Evolutionary conservation across 2,888 invertebrate species (phyloP), one percentile per base, ranked within the genome.

Genomic region (Agonopterix heracliana): DNA sequence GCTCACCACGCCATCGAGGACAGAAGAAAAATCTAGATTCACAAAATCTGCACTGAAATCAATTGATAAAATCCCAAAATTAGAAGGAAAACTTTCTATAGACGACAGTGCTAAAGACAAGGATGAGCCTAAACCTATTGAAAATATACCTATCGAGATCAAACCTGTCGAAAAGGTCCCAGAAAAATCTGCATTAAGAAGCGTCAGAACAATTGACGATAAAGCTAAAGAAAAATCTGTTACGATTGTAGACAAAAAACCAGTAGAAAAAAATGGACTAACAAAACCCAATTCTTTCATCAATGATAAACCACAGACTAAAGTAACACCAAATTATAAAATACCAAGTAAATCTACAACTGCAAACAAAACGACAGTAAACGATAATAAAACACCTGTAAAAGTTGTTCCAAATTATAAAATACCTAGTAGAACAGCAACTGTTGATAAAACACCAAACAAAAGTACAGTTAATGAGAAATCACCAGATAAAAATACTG

Each of bases 221-320:
- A 87, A 84, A 63, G 57, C 67, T 10, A 86, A 83, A 66, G 86
- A 85, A 49, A 87, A 87, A 63, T 78, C 84, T 14, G 84, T 85
- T 8, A 85, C 81, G 45, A 86, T 84, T 57, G 69, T 82, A 54
- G 87, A 87, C 54, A 82, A 70, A 58, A 83, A 75, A 65, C 34
- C 50, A 34, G 54, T 68, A 41, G 81, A 83, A 35, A 72, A 65
- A 51, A 65, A 62, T 56, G 60, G 59, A 34, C 44, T 53, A 46
- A 42, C 54, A 44, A 64, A 64, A 54, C 12, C 40, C 1, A 49
- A 41, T 11, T 46, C 4, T 13, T 5, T 9, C 3, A 26, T 3
- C 12, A 46, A 60, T 56, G 56, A 78, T 59, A 68, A 74, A 75
- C 70, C 73, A 69, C 55, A 68, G 52, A 51, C 61, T 45, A 69